Base-by-base conservation (phyloP, 2,888 invertebrate genomes). In the Lingula anatina region DNA sequence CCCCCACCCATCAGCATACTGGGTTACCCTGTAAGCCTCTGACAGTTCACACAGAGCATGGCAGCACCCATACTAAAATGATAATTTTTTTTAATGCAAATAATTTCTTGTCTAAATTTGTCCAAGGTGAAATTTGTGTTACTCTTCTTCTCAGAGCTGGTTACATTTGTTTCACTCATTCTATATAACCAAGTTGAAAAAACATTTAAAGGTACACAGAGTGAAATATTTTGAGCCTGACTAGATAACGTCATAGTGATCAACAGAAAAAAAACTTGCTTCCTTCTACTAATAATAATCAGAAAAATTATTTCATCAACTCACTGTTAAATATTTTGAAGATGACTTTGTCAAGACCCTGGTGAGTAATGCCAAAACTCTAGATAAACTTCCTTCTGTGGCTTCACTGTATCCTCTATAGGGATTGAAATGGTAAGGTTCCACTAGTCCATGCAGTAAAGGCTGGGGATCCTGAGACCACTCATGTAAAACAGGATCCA, bases 41-140 rank as follows among this genome's bases (percentile, higher is more conserved):
- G 86, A 85, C 31, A 91, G 75, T 3, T 81, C 70, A 61, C 83
- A 83, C 1, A 92, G 77, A 0, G 88, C 83, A 73, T 88, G 84
- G 62, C 84, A 81, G 65, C 84, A 85, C 0, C 87, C 87, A 64
- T 80, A 80, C 81, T 84, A 64, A 53, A 74, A 78, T 37, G 57
- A 26, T 24, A 42, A 47, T 9, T 24, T 21, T 35, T n/a, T n/a
- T n/a, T n/a, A n/a, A n/a, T n/a, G n/a, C n/a, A n/a, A n/a, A n/a
- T n/a, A n/a, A n/a, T n/a, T n/a, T n/a, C n/a, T n/a, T n/a, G n/a
- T n/a, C n/a, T n/a, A n/a, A n/a, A n/a, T n/a, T n/a, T n/a, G n/a
- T n/a, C n/a, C n/a, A n/a, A n/a, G n/a, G n/a, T n/a, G n/a, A n/a
- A n/a, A n/a, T n/a, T n/a, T n/a, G n/a, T n/a, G n/a, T n/a, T n/a